Percentiles rank a stretch among this genome's conserved stretches.
These are phyloP conservation scores for Acleris laterana DNA, from an alignment of 2,888 invertebrate genomes.

Conservation along the genomic window DNA sequence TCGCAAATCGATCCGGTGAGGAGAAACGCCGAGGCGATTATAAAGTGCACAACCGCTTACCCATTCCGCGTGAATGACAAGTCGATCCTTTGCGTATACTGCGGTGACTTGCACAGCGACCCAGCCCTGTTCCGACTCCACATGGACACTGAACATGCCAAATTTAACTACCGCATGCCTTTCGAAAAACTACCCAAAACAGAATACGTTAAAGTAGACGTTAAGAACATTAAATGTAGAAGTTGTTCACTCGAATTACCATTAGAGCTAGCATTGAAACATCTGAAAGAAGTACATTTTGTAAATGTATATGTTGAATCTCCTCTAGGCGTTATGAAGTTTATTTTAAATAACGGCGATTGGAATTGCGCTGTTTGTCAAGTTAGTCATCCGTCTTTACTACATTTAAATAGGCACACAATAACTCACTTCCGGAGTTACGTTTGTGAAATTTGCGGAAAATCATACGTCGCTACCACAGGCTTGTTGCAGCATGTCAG, in stretches of 20 bases:
- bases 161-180: conserved; percentile 28
- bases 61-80: conserved; percentile 45
- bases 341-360: conserved; percentile 16
- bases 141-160: conserved; percentile 36
- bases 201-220: conserved; percentile 39
- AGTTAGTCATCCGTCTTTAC: conserved; percentile 29
- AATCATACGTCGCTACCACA: conserved; percentile 35
- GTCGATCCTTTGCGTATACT: conserved; percentile 43
- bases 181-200: conserved; percentile 32
- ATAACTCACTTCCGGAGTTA: conserved; percentile 37
- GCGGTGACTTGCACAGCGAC: conserved; percentile 31
- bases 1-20: conserved; percentile 42
- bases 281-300: conserved; percentile 31
- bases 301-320: conserved; percentile 9
- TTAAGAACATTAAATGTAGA: conserved; percentile 36
- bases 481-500: conserved; percentile 37
- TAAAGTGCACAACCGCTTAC: conserved; percentile 46
- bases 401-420: conserved; percentile 40
- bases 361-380: conserved; percentile 37
- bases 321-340: conserved; percentile 37
- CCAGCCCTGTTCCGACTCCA: conserved; percentile 36
- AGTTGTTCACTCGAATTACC: conserved; percentile 20
- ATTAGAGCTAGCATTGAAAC: conserved; percentile 23
- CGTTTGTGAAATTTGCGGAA: conserved; percentile 40
- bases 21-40: conserved; percentile 46